Base-by-base conservation (phyloP, 2,113 vertebrate genomes). In the Burhinus oedicnemus region DNA sequence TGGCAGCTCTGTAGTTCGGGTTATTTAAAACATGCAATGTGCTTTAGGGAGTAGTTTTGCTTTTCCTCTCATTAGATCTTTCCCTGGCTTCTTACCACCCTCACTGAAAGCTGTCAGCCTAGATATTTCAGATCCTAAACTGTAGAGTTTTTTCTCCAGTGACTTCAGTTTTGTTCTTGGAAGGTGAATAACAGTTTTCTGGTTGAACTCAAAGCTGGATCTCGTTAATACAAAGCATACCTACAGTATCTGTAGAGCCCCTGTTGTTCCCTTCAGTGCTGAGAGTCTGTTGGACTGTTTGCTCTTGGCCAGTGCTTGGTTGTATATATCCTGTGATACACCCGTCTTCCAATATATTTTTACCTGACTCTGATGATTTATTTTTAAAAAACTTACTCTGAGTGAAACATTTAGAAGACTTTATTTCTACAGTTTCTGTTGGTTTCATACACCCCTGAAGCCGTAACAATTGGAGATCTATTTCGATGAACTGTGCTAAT, bases 101-200 rank as follows among this genome's bases (percentile, higher is more conserved):
- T 88, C 21, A 27, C 62, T 75, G 80, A 91, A 76, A 88, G 71
- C 91, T 95, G 51, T 91, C 87, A 93, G 47, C 75, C 36, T 80
- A 60, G 66, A 26, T 79, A 36, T 80, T 92, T 89, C 57, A 82
- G 49, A 72, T 79, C 30, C 36, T 72, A 18, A 94, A 60, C 34
- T 36, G 60, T 36, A 61, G 61, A 52, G 70, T 70, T 49, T 87
- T 92, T 84, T 92, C 71, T 42, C 52, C 27, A 42, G 5, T 54
- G 44, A 62, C 66, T 94, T 29, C 42, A 57, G 34, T 92, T 92
- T 89, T 91, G 57, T 87, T 91, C 36, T 84, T 64, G 44, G 65
- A 69, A 89, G 54, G 49, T 15, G 17, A 66, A 17, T 20, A 58
- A 34, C 65, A 38, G 40, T 83, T 92, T 83, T 60, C 44, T n/a